phyloP scores from a whole-genome alignment of 2,797 vertebrate genomes.

The Choloepus didactylus region DNA sequence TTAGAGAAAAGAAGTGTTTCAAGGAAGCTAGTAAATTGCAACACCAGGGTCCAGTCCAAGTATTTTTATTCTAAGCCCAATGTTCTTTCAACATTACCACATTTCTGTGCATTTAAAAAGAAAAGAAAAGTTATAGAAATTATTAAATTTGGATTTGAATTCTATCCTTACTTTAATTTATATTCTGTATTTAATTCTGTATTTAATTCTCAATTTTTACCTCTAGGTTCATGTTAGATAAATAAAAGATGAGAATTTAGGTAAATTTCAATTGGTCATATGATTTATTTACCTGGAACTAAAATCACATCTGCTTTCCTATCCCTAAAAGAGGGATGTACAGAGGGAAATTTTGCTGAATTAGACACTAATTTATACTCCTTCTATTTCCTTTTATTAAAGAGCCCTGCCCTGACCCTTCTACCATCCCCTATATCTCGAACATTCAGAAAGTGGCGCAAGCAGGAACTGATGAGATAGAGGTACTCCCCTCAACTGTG shows the following conservation, averaged over 20 bases:
- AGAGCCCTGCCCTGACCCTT: background rate
- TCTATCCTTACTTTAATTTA: background rate
- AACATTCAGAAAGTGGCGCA: background rate
- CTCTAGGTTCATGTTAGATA: background rate
- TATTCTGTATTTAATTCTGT: background rate
- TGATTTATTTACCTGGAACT: background rate
- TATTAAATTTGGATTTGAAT: background rate
- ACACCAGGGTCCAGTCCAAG: background rate
- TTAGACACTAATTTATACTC: background rate
- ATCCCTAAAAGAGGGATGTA: accelerated
- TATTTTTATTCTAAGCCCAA: background rate
- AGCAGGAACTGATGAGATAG: background rate
- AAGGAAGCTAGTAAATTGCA: background rate
- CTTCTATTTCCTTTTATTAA: background rate
- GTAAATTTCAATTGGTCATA: background rate
- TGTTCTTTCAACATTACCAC: background rate
- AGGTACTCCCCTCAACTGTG: background rate
- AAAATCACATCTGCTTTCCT: background rate
- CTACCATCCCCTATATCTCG: background rate
- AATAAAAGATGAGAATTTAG: background rate
- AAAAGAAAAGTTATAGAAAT: background rate
- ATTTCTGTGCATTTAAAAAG: background rate
- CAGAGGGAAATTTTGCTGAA: background rate
- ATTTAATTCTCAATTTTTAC: background rate
- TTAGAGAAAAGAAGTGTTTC: background rate